A percentile compares a stretch with the other conserved stretches of the same genome.
phyloP scores from a whole-genome alignment of 1,140 invertebrate species.

The Drosophila littoralis region DNA sequence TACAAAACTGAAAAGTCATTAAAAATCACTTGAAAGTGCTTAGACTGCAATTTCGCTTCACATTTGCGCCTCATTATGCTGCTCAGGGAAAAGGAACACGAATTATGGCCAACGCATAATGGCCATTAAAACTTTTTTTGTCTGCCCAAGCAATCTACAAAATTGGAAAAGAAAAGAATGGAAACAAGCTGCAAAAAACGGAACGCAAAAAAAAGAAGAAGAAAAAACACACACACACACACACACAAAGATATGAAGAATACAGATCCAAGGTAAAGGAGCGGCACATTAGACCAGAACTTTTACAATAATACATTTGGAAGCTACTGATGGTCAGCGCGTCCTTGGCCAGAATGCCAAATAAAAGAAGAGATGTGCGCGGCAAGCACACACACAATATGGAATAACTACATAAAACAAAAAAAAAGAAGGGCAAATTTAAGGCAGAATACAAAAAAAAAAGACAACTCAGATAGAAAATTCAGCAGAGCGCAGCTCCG shows the following conservation, averaged over 20 bases:
- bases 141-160: slow-evolving; percentile 43
- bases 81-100: slow-evolving; percentile 45
- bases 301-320: slow-evolving; percentile 78
- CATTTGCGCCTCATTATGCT: slow-evolving; percentile 58
- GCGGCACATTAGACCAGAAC: slow-evolving; percentile 68
- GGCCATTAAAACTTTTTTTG: slow-evolving; percentile 73
- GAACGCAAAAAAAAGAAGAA: neutral
- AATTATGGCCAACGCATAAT: slow-evolving; percentile 80
- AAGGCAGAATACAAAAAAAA: slow-evolving; percentile 38
- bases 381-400: slow-evolving; percentile 37
- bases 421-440: slow-evolving; percentile 29
- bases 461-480: slow-evolving; percentile 64
- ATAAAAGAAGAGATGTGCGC: slow-evolving; percentile 26
- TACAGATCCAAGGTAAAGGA: slow-evolving; percentile 41
- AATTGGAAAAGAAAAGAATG: slow-evolving; percentile 28
- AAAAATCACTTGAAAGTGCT: slow-evolving; percentile 76
- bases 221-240: slow-evolving; percentile 7
- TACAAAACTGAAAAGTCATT: slow-evolving; percentile 57
- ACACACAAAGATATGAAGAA: slow-evolving; percentile 6
- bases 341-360: slow-evolving; percentile 65
- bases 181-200: slow-evolving; percentile 27
- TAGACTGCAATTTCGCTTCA: slow-evolving; percentile 72
- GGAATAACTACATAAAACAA: slow-evolving; percentile 50
- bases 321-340: slow-evolving; percentile 42
- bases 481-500: slow-evolving; percentile 70